Base-by-base conservation (phyloP, 2,113 vertebrate species). In the Peromyscus maniculatus region DNA sequence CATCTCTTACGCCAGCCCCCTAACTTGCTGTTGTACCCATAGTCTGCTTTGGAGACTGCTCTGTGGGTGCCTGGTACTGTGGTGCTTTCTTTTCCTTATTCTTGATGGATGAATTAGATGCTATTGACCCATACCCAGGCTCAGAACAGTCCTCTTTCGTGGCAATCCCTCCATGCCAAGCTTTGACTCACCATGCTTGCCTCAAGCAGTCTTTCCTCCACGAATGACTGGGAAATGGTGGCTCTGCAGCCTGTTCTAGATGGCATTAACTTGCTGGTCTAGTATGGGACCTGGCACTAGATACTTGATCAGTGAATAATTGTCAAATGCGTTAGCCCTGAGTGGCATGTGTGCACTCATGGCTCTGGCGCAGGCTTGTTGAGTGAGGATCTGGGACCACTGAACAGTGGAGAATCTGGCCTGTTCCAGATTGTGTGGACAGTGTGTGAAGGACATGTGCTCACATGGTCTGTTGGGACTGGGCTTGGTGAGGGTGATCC, bases 11-110 rank as follows among this genome's bases (percentile, higher is more conserved):
- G 3, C 28, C 26, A 11, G n/a, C 43, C 17, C 19, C 62, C 11
- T 79, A 55, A 2, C 33, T 59, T 49, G 22, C 49, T 2, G 2
- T 22, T 7, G 0, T 4, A 2, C 22, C 46, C 21, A 43, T 3
- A 7, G 7, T 71, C 93, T 26, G 69, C 62, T 75, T 90, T 21
- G 43, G 31, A 22, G 31, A 49, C 28, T 64, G 43, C 21, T 39
- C 3, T 11, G 0, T 3, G 33, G n/a, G 15, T 87, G 33, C 36
- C 69, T 7, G 6, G 28, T 36, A 7, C 4, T 36, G 59, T 31
- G 49, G 46, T 39, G 17, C 1, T 31, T 8, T 6, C 2, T 26
- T 5, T 49, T 19, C 7, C 17, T 10, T 26, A 8, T 91, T 89
- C 39, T 77, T 89, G 62, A 24, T 67, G 93, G 52, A 43, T 52